Evolutionary conservation across 2,888 invertebrate genomes (phyloP).

Genomic region (Caenorhabditis uteleia): DNA sequence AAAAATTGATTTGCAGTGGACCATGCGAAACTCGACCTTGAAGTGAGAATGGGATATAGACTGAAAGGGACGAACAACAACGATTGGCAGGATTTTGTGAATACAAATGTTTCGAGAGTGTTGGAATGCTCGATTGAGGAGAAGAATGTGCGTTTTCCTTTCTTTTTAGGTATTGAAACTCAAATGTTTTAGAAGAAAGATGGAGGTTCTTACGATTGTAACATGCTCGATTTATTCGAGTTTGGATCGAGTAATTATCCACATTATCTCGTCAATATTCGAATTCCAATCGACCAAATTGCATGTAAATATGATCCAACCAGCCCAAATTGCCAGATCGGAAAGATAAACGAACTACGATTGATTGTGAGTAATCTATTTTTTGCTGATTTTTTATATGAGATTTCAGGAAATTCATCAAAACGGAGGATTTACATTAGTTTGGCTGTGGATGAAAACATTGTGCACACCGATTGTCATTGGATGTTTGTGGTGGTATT

Average conservation of each 20-base stretch:
- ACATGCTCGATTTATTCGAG: constrained; percentile 90
- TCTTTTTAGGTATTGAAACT: background rate
- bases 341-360: constrained; percentile 81
- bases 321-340: constrained; percentile 80
- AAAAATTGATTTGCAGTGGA: constrained; percentile 48
- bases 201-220: constrained; percentile 84
- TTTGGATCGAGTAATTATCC: constrained; percentile 92
- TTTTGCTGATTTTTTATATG: background rate
- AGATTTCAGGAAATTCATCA: constrained; percentile 83
- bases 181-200: constrained; percentile 65
- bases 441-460: constrained; percentile 92
- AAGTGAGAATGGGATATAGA: constrained; percentile 78
- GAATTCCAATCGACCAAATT: constrained; percentile 78
- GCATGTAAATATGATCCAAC: constrained; percentile 52
- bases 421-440: constrained; percentile 97
- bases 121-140: constrained; percentile 80
- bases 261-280: constrained; percentile 89
- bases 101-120: constrained; percentile 55
- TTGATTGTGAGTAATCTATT: constrained; percentile 38
- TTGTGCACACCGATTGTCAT: constrained; percentile 80
- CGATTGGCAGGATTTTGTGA: constrained; percentile 76
- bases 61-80: constrained; percentile 81
- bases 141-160: constrained; percentile 41
- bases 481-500: constrained; percentile 48
- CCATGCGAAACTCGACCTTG: constrained; percentile 68